Percentiles rank a stretch among this genome's conserved stretches.
Conservation (phyloP, 2,797 vertebrate species). For the Hypotaenidia okinawae region DNA sequence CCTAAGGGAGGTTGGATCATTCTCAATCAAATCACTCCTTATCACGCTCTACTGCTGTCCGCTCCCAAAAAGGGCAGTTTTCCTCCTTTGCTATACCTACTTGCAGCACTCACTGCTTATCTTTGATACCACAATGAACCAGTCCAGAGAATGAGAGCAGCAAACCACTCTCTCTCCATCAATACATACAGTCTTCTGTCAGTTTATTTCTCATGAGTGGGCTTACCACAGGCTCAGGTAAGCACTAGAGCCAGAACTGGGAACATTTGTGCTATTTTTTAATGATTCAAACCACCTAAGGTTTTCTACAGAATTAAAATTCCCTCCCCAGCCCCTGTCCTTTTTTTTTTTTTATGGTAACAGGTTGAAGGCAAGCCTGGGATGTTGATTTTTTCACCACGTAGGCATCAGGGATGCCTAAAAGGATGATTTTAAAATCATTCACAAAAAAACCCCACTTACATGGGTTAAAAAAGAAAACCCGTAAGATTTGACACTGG, state of each 20-base stretch:
- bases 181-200: neutral
- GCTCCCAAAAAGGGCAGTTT: neutral
- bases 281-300: neutral
- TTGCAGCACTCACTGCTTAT: neutral
- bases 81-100: neutral
- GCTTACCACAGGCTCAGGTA: neutral
- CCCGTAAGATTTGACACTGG: neutral
- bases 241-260: neutral
- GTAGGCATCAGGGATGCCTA: neutral
- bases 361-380: neutral
- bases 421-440: neutral
- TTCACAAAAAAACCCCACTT: neutral
- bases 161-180: neutral
- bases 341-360: neutral
- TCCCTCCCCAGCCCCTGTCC: too few relatives aligned
- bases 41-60: neutral
- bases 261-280: neutral
- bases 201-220: neutral
- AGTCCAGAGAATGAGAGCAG: neutral
- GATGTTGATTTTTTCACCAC: neutral
- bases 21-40: neutral
- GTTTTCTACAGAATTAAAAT: neutral
- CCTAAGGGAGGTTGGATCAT: neutral
- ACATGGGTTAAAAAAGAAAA: neutral
- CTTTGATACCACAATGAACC: neutral